Evolutionary conservation across 1,140 invertebrate genomes (phyloP).

Genomic region (Grapholita molesta): DNA sequence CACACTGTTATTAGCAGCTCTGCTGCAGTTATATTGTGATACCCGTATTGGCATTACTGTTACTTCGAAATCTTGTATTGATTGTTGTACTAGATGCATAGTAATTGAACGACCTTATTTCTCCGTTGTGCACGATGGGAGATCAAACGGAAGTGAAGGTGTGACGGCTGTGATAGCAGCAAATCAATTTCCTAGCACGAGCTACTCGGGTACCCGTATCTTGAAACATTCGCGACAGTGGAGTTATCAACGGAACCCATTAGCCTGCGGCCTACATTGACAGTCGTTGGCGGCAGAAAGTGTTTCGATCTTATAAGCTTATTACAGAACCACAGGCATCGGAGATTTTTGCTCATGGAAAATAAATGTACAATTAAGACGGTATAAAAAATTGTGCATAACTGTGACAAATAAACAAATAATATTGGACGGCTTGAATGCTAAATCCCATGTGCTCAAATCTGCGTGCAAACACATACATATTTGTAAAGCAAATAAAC

Average conservation of each 20-base stretch:
- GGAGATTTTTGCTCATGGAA: too few relatives aligned
- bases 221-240: background rate
- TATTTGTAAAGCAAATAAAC: background rate
- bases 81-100: background rate
- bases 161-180: background rate
- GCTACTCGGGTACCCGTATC: background rate
- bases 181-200: slow-evolving; percentile 7
- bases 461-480: background rate
- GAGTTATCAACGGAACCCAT: background rate
- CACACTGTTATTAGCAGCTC: too few relatives aligned
- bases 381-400: too few relatives aligned
- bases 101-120: background rate
- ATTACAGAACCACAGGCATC: too few relatives aligned
- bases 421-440: too few relatives aligned
- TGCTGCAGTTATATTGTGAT: too few relatives aligned
- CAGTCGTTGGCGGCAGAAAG: background rate
- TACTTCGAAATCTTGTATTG: too few relatives aligned
- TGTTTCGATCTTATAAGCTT: background rate
- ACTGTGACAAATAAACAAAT: too few relatives aligned
- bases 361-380: too few relatives aligned
- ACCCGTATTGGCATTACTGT: too few relatives aligned
- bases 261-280: background rate
- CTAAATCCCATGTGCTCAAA: too few relatives aligned
- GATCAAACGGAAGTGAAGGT: slow-evolving; percentile 7
- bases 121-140: background rate